Percentiles rank a stretch among this genome's conserved stretches.
Conservation (phyloP, 2,797 vertebrate genomes). For the Eulemur rubriventer region DNA sequence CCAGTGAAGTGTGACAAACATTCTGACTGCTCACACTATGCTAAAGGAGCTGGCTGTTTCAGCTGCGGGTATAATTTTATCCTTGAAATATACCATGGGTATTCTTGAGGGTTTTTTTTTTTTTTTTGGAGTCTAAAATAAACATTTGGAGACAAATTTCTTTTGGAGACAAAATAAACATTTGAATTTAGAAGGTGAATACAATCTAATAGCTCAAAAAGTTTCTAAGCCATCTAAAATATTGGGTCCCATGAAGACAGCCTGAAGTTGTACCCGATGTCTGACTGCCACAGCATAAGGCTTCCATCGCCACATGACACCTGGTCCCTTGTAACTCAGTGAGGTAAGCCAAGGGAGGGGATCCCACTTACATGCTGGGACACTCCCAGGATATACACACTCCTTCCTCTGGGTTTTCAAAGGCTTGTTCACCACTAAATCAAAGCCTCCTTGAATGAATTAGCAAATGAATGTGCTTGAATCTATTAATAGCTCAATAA, state of each 20-base stretch:
- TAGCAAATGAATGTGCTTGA: not conserved
- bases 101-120: not conserved
- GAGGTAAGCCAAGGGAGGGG: not conserved
- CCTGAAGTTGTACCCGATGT: not conserved
- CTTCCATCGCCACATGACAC: not conserved
- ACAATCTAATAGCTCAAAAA: not conserved
- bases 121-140: not conserved
- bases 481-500: not conserved
- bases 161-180: constrained; percentile 38
- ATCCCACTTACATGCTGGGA: not conserved
- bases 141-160: too few species aligned
- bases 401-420: not conserved
- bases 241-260: not conserved
- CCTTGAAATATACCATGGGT: constrained; percentile 30
- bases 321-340: not conserved
- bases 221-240: constrained; percentile 10
- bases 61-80: not conserved
- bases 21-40: not conserved
- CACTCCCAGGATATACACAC: accelerated
- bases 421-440: not conserved
- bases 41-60: constrained; percentile 5
- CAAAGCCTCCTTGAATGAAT: not conserved
- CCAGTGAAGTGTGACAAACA: constrained; percentile 24
- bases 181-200: not conserved
- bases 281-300: not conserved